Evolutionary conservation across 1,140 invertebrate genomes (phyloP).

Genomic region (Mercenaria mercenaria): DNA sequence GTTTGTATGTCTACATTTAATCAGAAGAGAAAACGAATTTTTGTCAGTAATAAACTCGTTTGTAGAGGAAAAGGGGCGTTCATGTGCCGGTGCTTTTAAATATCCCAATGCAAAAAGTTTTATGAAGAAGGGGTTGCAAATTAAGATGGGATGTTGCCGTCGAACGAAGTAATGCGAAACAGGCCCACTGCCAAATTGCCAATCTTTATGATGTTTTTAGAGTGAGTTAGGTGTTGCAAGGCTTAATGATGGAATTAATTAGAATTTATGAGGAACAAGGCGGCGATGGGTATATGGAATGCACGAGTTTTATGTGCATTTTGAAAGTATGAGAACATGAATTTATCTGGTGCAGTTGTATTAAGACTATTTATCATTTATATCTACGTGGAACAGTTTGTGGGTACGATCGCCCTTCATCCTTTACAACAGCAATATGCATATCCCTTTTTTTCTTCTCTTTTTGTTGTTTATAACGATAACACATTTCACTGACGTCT

Average conservation of each 20-base stretch:
- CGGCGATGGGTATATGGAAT: slow-evolving; percentile 23
- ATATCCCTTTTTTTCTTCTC: no score
- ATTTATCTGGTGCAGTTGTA: not conserved
- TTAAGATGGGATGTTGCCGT: not conserved
- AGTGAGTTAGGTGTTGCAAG: slow-evolving; percentile 35
- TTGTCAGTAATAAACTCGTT: slow-evolving; percentile 24
- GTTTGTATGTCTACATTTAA: not conserved
- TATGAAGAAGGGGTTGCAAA: slow-evolving; percentile 37
- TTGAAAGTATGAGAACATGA: not conserved
- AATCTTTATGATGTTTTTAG: slow-evolving; percentile 44
- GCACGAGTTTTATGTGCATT: slow-evolving; percentile 45
- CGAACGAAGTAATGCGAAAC: slow-evolving; percentile 30
- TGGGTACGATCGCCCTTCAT: no score
- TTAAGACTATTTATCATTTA: no score
- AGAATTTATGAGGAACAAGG: slow-evolving; percentile 45
- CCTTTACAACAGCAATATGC: no score
- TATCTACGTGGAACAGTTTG: no score
- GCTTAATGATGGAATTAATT: slow-evolving; percentile 57
- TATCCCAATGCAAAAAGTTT: not conserved
- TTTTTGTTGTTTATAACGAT: no score
- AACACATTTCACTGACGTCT: no score
- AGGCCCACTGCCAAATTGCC: slow-evolving; percentile 4
- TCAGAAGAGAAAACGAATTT: not conserved
- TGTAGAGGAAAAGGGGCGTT: slow-evolving; percentile 53
- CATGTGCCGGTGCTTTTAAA: slow-evolving; percentile 7